Percentiles rank a stretch among this genome's conserved stretches.
Conservation (phyloP, 2,113 vertebrate species). For the Recurvirostra avosetta region DNA sequence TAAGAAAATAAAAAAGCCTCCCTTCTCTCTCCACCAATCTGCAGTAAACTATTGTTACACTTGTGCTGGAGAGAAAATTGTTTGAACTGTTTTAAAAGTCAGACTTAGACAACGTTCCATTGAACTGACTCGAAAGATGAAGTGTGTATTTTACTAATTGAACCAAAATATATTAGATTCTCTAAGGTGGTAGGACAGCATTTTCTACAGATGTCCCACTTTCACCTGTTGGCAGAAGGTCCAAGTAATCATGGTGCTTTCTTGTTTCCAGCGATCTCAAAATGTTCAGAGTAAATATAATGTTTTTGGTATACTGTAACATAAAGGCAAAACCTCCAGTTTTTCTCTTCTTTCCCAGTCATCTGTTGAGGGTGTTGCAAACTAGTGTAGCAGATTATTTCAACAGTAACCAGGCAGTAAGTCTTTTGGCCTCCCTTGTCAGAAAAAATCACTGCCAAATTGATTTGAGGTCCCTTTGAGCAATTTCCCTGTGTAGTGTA, state of each 20-base stretch:
- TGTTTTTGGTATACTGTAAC: background rate
- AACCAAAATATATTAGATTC: background rate
- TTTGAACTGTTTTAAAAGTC: background rate
- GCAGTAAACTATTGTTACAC: background rate
- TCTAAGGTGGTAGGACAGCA: background rate
- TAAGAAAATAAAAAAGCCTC: background rate
- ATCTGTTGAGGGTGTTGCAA: background rate
- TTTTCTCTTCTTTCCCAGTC: background rate
- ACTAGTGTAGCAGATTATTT: background rate
- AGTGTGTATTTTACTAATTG: background rate
- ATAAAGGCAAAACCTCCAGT: background rate
- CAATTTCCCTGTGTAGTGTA: background rate
- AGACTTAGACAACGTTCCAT: background rate
- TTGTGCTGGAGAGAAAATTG: background rate
- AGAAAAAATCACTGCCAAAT: background rate
- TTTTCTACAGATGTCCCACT: background rate
- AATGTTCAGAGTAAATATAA: background rate
- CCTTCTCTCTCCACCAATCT: background rate
- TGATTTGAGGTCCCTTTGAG: slow-evolving; percentile 10
- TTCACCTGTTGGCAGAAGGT: background rate
- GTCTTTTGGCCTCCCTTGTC: background rate
- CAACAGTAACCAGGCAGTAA: background rate
- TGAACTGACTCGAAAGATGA: background rate
- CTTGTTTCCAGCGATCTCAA: background rate
- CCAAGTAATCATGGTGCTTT: background rate